Evolutionary conservation across 64 coral and sea anemone genomes (phyloP), one percentile per base, ranked within the genome.

Genomic region (Stichodactyla helianthus): DNA sequence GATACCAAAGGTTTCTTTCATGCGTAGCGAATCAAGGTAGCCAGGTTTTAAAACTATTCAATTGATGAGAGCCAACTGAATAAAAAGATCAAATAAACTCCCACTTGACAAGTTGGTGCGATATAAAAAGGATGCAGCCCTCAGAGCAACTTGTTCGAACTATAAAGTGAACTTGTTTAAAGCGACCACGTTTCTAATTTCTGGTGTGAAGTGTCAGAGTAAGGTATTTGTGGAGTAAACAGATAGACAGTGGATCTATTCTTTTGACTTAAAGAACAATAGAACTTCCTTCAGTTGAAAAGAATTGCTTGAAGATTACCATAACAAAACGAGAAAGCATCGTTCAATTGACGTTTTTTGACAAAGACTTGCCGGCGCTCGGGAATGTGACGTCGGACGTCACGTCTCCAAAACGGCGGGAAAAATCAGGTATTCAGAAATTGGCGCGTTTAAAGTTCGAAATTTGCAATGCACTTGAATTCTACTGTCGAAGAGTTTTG

Each of bases 221-320:
- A 74, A 74, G 25, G 25, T 74, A 74, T 74, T 74, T 31, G 68
- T 74, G 68, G 27, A 74, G 68, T 31, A 74, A 74, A 74, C 25
- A 74, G 26, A 74, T 27, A 19, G 25, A 74, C 25, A 74, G 68
- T 28, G 68, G 68, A 74, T 9, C 68, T 74, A 74, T 74, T 74
- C 68, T 74, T 74, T 74, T 74, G 68, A 74, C 68, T 74, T 74
- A 9, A 74, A 74, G 23, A 31, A 74, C 68, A 74, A 74, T 74
- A 31, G 68, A 74, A 74, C 68, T 74, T 74, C 68, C 68, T 74
- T 74, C 25, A 74, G 7, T 74, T 74, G 68, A 74, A 31, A 74
- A 74, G 68, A 74, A 74, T 74, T 8, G 27, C 25, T 74, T 74
- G 25, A 8, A 74, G 25, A 74, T 74, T 74, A 74, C 8, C 68